phyloP scores from a whole-genome alignment of 2,888 invertebrate genomes.

The Drosophila hamatofila region DNA sequence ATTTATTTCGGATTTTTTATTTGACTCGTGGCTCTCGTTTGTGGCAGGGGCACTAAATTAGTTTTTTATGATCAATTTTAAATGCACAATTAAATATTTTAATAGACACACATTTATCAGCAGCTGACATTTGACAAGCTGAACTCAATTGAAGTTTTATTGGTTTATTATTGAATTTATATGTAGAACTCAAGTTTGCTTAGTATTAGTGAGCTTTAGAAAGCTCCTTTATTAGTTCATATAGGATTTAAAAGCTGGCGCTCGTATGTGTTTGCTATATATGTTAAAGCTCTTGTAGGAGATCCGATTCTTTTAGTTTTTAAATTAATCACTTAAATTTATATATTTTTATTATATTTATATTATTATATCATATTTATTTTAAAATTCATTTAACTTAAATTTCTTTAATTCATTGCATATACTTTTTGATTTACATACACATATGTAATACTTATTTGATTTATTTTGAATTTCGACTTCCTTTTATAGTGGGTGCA shows the following conservation, averaged over 20 bases:
- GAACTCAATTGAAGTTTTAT: conserved; percentile 35
- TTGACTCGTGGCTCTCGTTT: conserved; percentile 20
- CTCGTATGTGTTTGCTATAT: neutral
- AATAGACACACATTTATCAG: conserved; percentile 28
- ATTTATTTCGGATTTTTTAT: conserved; percentile 42
- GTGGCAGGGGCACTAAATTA: conserved; percentile 27
- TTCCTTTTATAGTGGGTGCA: neutral
- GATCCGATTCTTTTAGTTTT: neutral
- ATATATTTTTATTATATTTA: neutral
- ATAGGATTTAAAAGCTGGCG: neutral
- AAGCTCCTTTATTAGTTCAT: neutral
- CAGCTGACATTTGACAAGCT: conserved; percentile 6
- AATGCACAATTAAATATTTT: conserved; percentile 41
- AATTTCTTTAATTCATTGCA: neutral
- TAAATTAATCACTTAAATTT: neutral
- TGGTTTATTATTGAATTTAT: neutral
- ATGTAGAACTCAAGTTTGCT: neutral
- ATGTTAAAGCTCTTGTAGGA: neutral
- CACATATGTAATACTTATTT: too few species aligned
- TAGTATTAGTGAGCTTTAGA: conserved; percentile 8
- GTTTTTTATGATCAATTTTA: conserved; percentile 40
- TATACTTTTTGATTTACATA: too few species aligned
- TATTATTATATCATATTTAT: neutral
- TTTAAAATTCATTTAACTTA: neutral
- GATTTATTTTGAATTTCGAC: neutral